A percentile compares a stretch with the other conserved stretches of the same genome.
These are phyloP conservation scores for Achroia grisella DNA, from an alignment of 1,140 invertebrate species.

Conservation along the genomic window DNA sequence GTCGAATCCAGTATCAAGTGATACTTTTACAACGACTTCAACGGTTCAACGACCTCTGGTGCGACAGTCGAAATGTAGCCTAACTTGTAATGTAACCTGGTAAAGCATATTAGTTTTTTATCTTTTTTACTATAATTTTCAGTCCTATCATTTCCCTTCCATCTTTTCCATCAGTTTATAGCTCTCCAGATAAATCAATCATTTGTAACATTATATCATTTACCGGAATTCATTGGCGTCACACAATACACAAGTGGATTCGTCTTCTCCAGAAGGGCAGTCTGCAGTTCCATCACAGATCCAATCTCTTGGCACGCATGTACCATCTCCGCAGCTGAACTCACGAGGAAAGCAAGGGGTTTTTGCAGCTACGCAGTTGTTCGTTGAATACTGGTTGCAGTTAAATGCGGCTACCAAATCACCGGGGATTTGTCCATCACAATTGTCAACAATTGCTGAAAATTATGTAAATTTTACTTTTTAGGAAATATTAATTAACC, in stretches of 20 bases:
- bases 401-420: conserved; percentile 74
- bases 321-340: conserved; percentile 77
- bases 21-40: too few relatives aligned
- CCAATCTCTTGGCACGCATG: conserved; percentile 77
- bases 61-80: too few relatives aligned
- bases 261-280: conserved; percentile 79
- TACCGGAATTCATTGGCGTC: conserved; percentile 73
- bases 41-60: too few relatives aligned
- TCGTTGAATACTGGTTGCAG: conserved; percentile 75
- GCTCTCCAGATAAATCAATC: too few relatives aligned
- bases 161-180: too few relatives aligned
- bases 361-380: conserved; percentile 59
- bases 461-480: too few relatives aligned
- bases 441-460: conserved; percentile 72
- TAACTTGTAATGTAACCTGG: too few relatives aligned
- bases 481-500: background rate
- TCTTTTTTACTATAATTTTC: too few relatives aligned
- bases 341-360: conserved; percentile 73
- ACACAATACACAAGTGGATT: conserved; percentile 75
- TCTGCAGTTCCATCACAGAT: conserved; percentile 80
- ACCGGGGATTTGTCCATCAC: conserved; percentile 75
- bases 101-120: too few relatives aligned
- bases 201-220: too few relatives aligned
- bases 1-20: too few relatives aligned
- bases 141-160: too few relatives aligned